Evolutionary conservation across 2,113 vertebrate genomes (phyloP).

Genomic region (Zonotrichia leucophrys): DNA sequence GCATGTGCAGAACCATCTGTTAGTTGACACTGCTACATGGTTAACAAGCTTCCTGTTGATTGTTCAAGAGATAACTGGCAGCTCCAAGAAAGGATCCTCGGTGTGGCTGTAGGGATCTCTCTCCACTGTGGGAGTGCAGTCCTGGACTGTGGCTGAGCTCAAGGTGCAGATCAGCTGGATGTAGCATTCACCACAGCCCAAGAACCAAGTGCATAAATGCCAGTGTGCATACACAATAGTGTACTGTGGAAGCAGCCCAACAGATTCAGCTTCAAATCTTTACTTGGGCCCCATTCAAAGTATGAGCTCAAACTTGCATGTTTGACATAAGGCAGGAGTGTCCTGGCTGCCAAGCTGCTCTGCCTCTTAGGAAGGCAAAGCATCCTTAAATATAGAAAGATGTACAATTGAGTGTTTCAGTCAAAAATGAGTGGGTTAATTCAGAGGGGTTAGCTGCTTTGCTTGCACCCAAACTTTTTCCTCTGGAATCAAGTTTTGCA

Average conservation of each 20-base stretch:
- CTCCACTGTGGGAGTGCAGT: rapidly evolving
- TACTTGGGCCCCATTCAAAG: not conserved
- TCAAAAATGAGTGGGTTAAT: not conserved
- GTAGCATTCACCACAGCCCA: not conserved
- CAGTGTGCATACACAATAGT: not conserved
- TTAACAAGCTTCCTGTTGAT: not conserved
- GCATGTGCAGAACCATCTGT: not conserved
- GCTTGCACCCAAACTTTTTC: not conserved
- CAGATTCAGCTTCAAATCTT: not conserved
- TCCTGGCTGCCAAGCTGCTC: not conserved
- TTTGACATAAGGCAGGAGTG: rapidly evolving
- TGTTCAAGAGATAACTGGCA: not conserved
- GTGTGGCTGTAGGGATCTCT: not conserved
- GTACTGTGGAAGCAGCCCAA: not conserved
- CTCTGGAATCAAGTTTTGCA: not conserved
- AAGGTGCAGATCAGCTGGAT: not conserved
- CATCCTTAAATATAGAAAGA: not conserved
- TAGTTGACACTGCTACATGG: not conserved
- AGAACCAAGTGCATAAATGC: not conserved
- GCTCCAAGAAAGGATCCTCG: not conserved
- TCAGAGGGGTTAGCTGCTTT: not conserved
- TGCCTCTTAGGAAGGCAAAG: not conserved
- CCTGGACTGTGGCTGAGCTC: not conserved
- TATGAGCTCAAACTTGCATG: not conserved
- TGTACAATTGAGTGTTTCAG: rapidly evolving